Conservation (phyloP, 2,797 vertebrate species). For the Helostoma temminkii region DNA sequence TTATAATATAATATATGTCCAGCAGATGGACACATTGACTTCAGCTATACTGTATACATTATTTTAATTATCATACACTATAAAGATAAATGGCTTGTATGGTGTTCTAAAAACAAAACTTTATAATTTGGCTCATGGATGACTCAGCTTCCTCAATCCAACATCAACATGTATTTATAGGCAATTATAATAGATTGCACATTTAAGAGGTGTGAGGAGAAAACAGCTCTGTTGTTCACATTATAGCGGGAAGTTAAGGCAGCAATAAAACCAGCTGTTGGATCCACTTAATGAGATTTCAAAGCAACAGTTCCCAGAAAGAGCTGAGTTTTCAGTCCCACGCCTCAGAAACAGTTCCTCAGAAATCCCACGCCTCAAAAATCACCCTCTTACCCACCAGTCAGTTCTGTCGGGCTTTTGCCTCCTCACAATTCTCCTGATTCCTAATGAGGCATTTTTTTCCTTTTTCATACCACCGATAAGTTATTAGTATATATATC, state of each 20-base stretch:
- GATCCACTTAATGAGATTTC: conserved; percentile 82
- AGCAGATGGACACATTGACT: background rate
- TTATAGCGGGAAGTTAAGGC: conserved; percentile 73
- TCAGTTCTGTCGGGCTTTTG: conserved; percentile 15
- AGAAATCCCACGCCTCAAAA: conserved; percentile 15
- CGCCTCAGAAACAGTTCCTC: conserved; percentile 2
- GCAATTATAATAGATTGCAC: conserved; percentile 35
- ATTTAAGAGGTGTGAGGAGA: conserved; percentile 30
- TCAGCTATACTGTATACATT: too few relatives aligned
- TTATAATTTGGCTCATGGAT: conserved; percentile 17
- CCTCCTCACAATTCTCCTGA: conserved; percentile 37
- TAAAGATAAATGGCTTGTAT: background rate
- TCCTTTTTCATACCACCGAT: background rate
- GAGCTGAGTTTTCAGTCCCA: conserved; percentile 12
- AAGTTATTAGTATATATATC: background rate
- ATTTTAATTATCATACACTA: background rate
- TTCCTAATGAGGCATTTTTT: conserved; percentile 34
- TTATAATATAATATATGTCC: background rate
- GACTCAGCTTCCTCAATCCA: conserved; percentile 20
- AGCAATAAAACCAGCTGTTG: conserved; percentile 72
- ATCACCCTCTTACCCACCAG: conserved; percentile 2
- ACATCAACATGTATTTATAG: conserved; percentile 28
- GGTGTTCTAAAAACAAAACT: background rate
- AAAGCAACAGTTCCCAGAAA: conserved; percentile 47
- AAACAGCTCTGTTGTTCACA: conserved; percentile 33